Percentiles rank a stretch among this genome's conserved stretches.
Evolutionary conservation across 2,113 vertebrate genomes (phyloP).

Genomic region (Parotia lawesii): DNA sequence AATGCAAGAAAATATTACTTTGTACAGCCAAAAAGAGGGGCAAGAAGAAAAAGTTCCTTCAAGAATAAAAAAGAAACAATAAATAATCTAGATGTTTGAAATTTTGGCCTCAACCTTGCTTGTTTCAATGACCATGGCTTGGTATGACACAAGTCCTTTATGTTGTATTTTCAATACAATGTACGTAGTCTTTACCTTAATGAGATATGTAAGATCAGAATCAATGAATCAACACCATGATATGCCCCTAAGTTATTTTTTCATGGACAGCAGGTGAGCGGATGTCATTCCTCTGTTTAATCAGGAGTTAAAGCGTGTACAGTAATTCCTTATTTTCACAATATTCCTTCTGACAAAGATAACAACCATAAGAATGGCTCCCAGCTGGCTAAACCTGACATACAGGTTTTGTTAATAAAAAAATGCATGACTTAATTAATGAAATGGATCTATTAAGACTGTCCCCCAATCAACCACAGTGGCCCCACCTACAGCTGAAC

Average conservation of each 20-base stretch:
- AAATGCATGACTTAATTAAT: conserved; percentile 82
- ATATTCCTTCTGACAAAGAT: conserved; percentile 81
- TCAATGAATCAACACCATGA: conserved; percentile 51
- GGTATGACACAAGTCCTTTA: conserved; percentile 30
- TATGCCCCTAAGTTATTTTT: conserved; percentile 70
- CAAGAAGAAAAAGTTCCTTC: background rate
- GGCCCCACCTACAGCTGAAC: conserved; percentile 79
- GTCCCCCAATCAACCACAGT: conserved; percentile 71
- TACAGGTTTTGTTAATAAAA: conserved; percentile 81
- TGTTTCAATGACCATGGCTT: background rate
- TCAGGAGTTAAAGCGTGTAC: conserved; percentile 76
- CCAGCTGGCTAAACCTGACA: conserved; percentile 78
- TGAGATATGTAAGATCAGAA: conserved; percentile 37
- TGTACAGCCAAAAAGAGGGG: background rate
- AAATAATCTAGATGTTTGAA: background rate
- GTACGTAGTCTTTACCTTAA: conserved; percentile 32
- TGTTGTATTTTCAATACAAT: conserved; percentile 18
- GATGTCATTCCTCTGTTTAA: conserved; percentile 72
- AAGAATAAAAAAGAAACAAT: background rate
- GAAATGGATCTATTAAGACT: conserved; percentile 80
- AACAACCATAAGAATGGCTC: conserved; percentile 75
- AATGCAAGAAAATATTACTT: background rate
- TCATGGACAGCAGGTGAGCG: conserved; percentile 42
- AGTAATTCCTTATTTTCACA: conserved; percentile 79
- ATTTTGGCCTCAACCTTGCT: conserved; percentile 39